These are phyloP conservation scores for Oncorhynchus kisutch DNA, from an alignment of 2,113 vertebrate species.

Conservation along the genomic window DNA sequence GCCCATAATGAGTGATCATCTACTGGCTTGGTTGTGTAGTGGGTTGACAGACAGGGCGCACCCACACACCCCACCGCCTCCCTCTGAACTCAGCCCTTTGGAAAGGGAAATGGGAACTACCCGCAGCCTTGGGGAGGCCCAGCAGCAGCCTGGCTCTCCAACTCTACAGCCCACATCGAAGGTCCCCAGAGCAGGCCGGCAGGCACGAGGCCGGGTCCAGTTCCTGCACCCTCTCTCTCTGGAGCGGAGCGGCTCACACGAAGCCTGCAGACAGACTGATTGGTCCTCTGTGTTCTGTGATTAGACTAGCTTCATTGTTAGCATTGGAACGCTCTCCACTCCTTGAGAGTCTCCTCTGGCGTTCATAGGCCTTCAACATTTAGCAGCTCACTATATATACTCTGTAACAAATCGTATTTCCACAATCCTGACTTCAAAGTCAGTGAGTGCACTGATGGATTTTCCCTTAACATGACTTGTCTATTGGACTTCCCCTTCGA, in stretches of 20 bases:
- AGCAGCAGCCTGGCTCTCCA: slow-evolving; percentile 30
- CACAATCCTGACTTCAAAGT: slow-evolving; percentile 34
- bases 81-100: slow-evolving; percentile 32
- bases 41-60: slow-evolving; percentile 7
- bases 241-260: slow-evolving; percentile 30
- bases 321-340: slow-evolving; percentile 39
- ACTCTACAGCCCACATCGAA: background rate
- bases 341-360: slow-evolving; percentile 28
- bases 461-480: slow-evolving; percentile 18
- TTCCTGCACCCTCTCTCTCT: background rate
- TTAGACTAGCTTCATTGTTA: slow-evolving; percentile 50
- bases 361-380: slow-evolving; percentile 16
- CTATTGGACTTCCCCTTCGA: background rate
- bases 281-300: slow-evolving; percentile 59
- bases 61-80: background rate
- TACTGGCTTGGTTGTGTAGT: slow-evolving; percentile 25
- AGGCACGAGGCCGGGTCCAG: background rate
- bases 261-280: slow-evolving; percentile 60
- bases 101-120: slow-evolving; percentile 34
- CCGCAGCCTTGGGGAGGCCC: slow-evolving; percentile 34
- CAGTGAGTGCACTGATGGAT: background rate
- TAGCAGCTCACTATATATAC: background rate
- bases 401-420: slow-evolving; percentile 35
- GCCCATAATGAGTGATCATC: slow-evolving; percentile 54
- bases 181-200: slow-evolving; percentile 18